Base-by-base conservation (phyloP, 2,113 vertebrate species). In the Sinosuthora webbiana region DNA sequence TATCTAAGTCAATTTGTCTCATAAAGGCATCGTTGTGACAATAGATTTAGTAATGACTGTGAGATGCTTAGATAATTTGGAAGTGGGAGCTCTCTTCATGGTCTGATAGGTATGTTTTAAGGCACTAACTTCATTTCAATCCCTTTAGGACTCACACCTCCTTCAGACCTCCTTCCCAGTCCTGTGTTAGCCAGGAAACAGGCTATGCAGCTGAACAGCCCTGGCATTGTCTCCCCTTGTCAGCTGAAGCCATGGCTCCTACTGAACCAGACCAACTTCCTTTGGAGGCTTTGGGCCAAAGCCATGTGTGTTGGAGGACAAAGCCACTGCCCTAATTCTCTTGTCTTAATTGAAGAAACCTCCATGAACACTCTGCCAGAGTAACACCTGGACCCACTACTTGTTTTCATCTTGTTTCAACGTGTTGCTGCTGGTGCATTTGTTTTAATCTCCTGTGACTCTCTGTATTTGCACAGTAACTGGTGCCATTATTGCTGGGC, bases 381-480 rank as follows among this genome's bases (percentile, higher is more conserved):
- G 44, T 30, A 71, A 90, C 88, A 89, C 69, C 53, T 78, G 37
- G 62, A 69, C 37, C 44, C 16, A 68, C 33, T 76, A 52, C 87
- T 73, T n/a, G 15, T 80, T 95, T n/a, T 93, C 31, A 14, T 91
- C 75, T 91, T 63, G 27, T 89, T 95, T 89, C 75, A 88, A 33
- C 47, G 17, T 55, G 33, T 82, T 96, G 87, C 67, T 92, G 76
- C 47, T 84, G 45, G 90, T 95, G 80, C 83, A 52, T 94, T 95
- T 75, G 83, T 92, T 96, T 97, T 95, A 97, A 88, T 96, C 83
- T 85, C 94, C 90, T 55, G 55, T 95, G 82, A 50, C 21, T 96
- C 88, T 83, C 94, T 90, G 49, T 71, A 91, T 94, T 95, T 97
- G 85, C 94, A 87, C 84, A 95, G 87, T 94, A 97, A 96, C 95